Conservation (phyloP, 2,113 vertebrate species). For the Nesoenas mayeri region DNA sequence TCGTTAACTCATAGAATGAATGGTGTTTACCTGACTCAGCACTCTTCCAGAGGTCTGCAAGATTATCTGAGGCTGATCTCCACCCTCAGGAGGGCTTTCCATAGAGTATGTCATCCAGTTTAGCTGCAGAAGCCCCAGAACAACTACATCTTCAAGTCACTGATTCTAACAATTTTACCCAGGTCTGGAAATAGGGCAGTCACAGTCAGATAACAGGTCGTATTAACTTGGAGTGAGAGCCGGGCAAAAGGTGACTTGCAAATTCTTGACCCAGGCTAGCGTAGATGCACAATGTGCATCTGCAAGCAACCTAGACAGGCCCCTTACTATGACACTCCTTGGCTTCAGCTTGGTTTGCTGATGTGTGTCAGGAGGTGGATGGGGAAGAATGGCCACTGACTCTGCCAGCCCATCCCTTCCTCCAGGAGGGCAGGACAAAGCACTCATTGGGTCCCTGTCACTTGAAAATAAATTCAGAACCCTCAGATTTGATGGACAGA, state of each 20-base stretch:
- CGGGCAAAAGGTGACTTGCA: not conserved
- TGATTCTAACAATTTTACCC: not conserved
- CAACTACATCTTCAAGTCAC: not conserved
- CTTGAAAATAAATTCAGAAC: not conserved
- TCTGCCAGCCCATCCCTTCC: not conserved
- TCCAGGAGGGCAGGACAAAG: not conserved
- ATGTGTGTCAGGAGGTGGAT: not conserved
- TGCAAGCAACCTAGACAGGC: not conserved
- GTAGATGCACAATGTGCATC: too few species aligned
- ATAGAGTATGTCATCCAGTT: not conserved
- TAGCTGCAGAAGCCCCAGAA: not conserved
- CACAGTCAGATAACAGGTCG: not conserved
- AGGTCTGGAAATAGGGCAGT: not conserved
- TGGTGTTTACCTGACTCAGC: not conserved
- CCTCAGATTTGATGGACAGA: not conserved
- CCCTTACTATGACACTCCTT: not conserved
- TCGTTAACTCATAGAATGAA: not conserved
- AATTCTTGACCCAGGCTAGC: not conserved
- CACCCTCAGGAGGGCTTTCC: not conserved
- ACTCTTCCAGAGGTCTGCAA: not conserved
- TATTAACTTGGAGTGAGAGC: not conserved
- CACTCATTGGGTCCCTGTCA: rapidly evolving
- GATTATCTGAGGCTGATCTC: not conserved
- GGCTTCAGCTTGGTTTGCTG: not conserved
- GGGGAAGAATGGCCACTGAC: not conserved